A percentile compares a stretch with the other conserved stretches of the same genome.
Evolutionary conservation across 2,888 invertebrate genomes (phyloP).

Genomic region (Dascillus cervinus): DNA sequence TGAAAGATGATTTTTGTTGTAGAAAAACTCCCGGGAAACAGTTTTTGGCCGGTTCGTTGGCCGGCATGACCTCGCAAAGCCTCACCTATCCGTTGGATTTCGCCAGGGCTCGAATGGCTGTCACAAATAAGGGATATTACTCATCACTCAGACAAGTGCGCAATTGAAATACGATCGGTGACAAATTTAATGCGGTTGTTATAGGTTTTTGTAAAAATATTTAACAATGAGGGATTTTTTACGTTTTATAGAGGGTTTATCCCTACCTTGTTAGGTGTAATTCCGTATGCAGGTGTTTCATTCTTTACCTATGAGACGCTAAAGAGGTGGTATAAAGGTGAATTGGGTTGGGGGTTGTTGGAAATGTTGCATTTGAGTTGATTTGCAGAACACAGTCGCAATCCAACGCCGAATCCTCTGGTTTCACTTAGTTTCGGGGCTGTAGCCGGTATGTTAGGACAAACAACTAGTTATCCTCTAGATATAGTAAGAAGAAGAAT

Average conservation of each 20-base stretch:
- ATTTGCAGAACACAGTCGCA: too few relatives aligned
- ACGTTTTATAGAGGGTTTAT: constrained; percentile 81
- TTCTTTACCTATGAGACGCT: constrained; percentile 96
- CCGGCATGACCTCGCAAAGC: constrained; percentile 91
- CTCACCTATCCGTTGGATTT: constrained; percentile 94
- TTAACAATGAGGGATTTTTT: constrained; percentile 65
- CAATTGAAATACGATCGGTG: neutral
- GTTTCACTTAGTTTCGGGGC: constrained; percentile 79
- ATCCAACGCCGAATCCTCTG: constrained; percentile 40
- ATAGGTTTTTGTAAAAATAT: constrained; percentile 52
- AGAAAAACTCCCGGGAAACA: constrained; percentile 45
- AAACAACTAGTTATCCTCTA: constrained; percentile 92
- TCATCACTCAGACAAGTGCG: constrained; percentile 49
- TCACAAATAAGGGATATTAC: constrained; percentile 74
- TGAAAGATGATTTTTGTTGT: constrained; percentile 15
- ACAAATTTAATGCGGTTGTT: constrained; percentile 8
- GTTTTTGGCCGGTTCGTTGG: constrained; percentile 87
- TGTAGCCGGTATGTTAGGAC: constrained; percentile 85
- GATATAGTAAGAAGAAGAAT: constrained; percentile 73
- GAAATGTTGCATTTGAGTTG: neutral
- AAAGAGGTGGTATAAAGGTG: constrained; percentile 72
- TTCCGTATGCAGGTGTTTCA: constrained; percentile 94
- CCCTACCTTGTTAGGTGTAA: constrained; percentile 87
- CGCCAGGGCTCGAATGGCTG: constrained; percentile 95
- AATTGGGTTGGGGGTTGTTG: constrained; percentile 21